Conservation (phyloP, 2,888 invertebrate species). For the Lagria hirta region DNA sequence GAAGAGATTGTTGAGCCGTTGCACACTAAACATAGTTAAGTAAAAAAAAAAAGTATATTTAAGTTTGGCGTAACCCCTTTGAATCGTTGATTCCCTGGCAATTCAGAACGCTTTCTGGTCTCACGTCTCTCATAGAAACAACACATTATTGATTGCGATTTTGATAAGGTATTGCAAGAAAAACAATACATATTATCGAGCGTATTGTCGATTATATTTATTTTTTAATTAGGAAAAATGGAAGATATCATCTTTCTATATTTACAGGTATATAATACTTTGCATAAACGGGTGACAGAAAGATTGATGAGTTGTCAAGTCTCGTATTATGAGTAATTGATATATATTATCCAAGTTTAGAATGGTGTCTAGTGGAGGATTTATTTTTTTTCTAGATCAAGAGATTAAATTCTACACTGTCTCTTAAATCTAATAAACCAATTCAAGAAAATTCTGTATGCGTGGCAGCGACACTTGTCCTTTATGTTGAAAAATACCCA, state of each 20-base stretch:
- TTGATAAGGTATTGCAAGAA: no score
- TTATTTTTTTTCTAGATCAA: slow-evolving; percentile 22
- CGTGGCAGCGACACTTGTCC: slow-evolving; percentile 27
- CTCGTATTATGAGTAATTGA: slow-evolving; percentile 24
- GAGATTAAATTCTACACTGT: slow-evolving; percentile 28
- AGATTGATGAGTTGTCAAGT: slow-evolving; percentile 25
- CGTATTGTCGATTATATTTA: slow-evolving; percentile 2
- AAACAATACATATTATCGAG: no score
- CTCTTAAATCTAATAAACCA: slow-evolving; percentile 29
- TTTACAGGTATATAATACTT: slow-evolving; percentile 19
- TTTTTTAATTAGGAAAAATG: slow-evolving; percentile 27
- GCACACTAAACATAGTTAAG: no score
- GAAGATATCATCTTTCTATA: slow-evolving; percentile 23
- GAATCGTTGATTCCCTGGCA: no score
- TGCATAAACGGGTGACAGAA: slow-evolving; percentile 16
- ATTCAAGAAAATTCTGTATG: slow-evolving; percentile 29
- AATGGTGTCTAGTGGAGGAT: no score
- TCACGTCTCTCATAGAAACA: no score
- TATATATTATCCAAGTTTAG: slow-evolving; percentile 25
- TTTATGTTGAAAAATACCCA: slow-evolving; percentile 28
- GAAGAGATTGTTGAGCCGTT: no score
- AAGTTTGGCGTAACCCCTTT: no score
- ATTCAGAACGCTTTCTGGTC: no score
- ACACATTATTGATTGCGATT: no score
- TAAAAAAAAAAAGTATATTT: no score